Percentiles rank a stretch among this genome's conserved stretches.
Evolutionary conservation across 2,797 vertebrate species (phyloP).

Genomic region (Eulemur albifrons): DNA sequence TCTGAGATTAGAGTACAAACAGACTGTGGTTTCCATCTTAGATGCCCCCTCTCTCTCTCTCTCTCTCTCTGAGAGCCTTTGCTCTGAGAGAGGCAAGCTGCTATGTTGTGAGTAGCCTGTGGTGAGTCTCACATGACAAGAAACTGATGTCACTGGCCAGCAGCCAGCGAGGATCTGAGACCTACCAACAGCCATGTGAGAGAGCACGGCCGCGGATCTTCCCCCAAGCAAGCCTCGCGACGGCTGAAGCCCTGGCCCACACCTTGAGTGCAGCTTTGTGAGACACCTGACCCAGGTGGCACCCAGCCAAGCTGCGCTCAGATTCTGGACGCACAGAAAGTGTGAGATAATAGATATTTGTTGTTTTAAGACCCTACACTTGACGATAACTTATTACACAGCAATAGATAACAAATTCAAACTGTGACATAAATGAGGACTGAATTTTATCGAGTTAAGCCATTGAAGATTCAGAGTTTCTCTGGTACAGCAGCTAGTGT

Average conservation of each 20-base stretch:
- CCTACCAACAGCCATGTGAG: neutral
- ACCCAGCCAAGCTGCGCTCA: neutral
- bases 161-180: neutral
- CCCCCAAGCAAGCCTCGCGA: neutral
- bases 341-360: neutral
- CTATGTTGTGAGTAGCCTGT: neutral
- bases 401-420: neutral
- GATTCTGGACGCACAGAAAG: neutral
- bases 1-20: neutral
- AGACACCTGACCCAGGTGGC: neutral
- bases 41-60: neutral
- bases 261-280: neutral
- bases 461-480: constrained; percentile 13
- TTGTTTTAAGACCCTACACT: neutral
- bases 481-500: neutral
- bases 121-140: neutral
- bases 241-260: neutral
- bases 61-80: neutral
- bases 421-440: neutral
- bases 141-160: neutral
- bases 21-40: neutral
- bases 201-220: neutral
- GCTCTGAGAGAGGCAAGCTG: neutral
- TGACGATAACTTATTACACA: neutral
- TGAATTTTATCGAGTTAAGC: neutral